Percentiles rank a stretch among this genome's conserved stretches.
These are phyloP conservation scores for Campylomormyrus tamandua DNA, from an alignment of 2,113 vertebrate species.

Conservation along the genomic window DNA sequence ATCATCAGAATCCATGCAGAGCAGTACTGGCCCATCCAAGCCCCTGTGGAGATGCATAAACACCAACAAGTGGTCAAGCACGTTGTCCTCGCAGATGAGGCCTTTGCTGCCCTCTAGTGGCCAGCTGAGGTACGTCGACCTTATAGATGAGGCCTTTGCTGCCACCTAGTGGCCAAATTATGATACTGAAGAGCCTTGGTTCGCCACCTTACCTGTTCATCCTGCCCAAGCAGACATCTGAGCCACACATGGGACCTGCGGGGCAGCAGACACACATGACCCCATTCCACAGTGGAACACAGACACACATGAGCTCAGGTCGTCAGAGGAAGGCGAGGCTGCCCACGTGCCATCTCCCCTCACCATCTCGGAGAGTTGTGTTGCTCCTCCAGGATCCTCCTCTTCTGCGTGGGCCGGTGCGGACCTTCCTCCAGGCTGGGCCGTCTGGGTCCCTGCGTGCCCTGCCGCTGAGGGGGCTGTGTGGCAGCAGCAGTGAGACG, in stretches of 20 bases:
- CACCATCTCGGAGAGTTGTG: constrained; percentile 56
- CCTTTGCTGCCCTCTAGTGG: not conserved
- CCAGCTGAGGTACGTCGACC: not conserved
- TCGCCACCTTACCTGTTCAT: constrained; percentile 23
- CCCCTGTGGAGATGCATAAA: not conserved
- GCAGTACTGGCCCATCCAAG: not conserved
- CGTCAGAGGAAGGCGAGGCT: not conserved
- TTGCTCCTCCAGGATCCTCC: constrained; percentile 61
- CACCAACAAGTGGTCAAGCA: not conserved
- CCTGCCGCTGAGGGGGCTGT: constrained; percentile 57
- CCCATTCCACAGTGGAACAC: not conserved
- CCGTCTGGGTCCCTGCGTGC: constrained; percentile 70
- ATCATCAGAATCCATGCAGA: constrained; percentile 71
- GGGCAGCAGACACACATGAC: not conserved
- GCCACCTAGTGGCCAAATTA: not conserved
- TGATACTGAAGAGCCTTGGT: not conserved
- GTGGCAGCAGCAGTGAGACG: constrained; percentile 72
- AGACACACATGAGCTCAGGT: not conserved
- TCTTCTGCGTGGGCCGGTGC: constrained; percentile 85
- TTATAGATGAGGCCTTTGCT: not conserved
- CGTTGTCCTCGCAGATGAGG: not conserved
- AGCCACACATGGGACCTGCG: constrained; percentile 68
- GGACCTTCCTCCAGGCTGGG: constrained; percentile 78
- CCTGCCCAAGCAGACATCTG: constrained; percentile 53
- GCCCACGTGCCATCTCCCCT: not conserved